Evolutionary conservation across 2,888 invertebrate species (phyloP).

Genomic region (Atethmia centrago): DNA sequence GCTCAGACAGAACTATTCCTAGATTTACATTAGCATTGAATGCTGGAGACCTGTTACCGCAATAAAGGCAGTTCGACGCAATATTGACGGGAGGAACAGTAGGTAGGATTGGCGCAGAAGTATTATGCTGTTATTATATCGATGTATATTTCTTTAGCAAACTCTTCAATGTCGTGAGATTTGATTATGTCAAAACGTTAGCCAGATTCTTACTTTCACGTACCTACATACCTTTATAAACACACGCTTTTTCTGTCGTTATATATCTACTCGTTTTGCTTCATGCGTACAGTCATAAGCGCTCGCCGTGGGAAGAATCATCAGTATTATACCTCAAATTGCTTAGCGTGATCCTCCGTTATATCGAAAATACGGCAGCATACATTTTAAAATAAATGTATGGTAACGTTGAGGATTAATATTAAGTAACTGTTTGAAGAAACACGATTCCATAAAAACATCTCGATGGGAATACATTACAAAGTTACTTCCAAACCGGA

Average conservation of each 20-base stretch:
- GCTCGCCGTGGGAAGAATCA: background rate
- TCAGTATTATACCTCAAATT: too few species aligned
- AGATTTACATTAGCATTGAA: constrained; percentile 45
- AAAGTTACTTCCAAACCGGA: too few species aligned
- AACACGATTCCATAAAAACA: too few species aligned
- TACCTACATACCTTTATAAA: background rate
- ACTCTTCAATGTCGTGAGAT: background rate
- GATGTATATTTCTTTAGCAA: background rate
- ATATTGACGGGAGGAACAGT: constrained; percentile 14
- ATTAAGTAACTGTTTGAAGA: too few species aligned
- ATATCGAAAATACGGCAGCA: too few species aligned
- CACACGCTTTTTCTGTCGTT: background rate
- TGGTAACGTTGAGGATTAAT: too few species aligned
- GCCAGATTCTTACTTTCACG: too few species aligned
- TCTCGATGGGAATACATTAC: too few species aligned
- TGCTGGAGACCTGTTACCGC: constrained; percentile 32
- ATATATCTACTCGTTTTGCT: background rate
- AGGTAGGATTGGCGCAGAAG: constrained; percentile 4
- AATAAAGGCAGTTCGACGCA: constrained; percentile 31
- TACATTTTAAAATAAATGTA: too few species aligned
- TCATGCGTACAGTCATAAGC: background rate
- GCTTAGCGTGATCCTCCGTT: too few species aligned
- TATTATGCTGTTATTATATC: background rate
- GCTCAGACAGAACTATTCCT: constrained; percentile 26
- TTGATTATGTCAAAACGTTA: too few species aligned